A percentile compares a stretch with the other conserved stretches of the same genome.
Evolutionary conservation across 2,113 vertebrate genomes (phyloP).

Genomic region (Gallinago media): DNA sequence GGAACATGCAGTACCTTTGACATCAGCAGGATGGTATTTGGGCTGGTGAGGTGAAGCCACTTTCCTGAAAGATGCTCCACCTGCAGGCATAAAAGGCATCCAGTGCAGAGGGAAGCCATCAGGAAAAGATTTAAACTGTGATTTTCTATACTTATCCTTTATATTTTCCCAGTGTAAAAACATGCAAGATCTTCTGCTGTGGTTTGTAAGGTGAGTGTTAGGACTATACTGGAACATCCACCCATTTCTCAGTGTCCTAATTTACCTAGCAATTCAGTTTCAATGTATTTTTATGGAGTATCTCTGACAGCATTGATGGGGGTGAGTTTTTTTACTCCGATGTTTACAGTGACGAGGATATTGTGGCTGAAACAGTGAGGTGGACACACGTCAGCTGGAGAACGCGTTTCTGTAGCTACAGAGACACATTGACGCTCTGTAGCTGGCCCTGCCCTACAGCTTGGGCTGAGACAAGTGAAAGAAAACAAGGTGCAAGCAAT

Average conservation of each 20-base stretch:
- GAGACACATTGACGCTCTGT: background rate
- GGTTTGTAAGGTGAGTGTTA: background rate
- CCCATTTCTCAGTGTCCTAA: background rate
- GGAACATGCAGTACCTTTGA: background rate
- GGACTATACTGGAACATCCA: background rate
- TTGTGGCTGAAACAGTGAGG: background rate
- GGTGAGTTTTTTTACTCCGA: background rate
- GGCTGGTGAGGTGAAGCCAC: background rate
- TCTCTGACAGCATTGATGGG: background rate
- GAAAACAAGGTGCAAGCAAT: background rate
- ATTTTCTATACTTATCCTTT: background rate
- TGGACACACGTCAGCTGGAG: background rate
- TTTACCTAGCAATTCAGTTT: background rate
- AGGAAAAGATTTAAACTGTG: background rate
- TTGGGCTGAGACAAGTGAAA: background rate
- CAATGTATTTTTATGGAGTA: background rate
- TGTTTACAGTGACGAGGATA: background rate
- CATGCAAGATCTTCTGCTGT: rapidly evolving
- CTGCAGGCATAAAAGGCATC: background rate
- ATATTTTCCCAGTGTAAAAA: background rate
- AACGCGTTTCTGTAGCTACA: background rate
- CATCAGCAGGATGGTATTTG: background rate
- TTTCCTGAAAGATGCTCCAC: background rate
- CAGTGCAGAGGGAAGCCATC: background rate
- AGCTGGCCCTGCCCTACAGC: background rate